phyloP scores from a whole-genome alignment of 2,113 vertebrate genomes.

The Brienomyrus brachyistius region DNA sequence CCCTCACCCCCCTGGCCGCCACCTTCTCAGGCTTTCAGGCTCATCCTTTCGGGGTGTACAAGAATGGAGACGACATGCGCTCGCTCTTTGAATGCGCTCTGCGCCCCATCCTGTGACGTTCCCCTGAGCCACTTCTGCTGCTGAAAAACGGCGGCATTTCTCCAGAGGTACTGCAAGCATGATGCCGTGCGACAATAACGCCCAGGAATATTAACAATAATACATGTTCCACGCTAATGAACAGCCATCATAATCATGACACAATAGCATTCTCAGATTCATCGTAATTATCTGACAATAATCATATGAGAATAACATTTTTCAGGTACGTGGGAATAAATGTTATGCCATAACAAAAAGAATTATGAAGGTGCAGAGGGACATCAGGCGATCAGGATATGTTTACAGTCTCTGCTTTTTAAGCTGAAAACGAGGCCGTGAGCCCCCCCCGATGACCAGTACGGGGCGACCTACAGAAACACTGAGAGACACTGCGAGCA shows the following conservation, averaged over 20 bases:
- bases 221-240: neutral
- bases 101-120: neutral
- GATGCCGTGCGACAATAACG: neutral
- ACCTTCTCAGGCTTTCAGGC: neutral
- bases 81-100: neutral
- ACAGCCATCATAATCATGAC: neutral
- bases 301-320: neutral
- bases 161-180: neutral
- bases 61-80: conserved; percentile 21
- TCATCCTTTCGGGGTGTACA: conserved; percentile 30
- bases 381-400: neutral
- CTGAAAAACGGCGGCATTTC: neutral
- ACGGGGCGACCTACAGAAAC: conserved; percentile 25
- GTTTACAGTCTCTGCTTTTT: neutral
- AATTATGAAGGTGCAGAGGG: neutral
- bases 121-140: neutral
- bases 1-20: conserved; percentile 10
- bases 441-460: neutral
- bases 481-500: conserved; percentile 26
- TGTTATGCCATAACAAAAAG: neutral
- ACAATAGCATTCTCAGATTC: neutral
- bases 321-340: neutral
- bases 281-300: neutral
- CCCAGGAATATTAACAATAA: neutral
- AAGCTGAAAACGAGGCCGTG: neutral